Base-by-base conservation (phyloP, 2,113 vertebrate genomes). In the Thermophis baileyi region DNA sequence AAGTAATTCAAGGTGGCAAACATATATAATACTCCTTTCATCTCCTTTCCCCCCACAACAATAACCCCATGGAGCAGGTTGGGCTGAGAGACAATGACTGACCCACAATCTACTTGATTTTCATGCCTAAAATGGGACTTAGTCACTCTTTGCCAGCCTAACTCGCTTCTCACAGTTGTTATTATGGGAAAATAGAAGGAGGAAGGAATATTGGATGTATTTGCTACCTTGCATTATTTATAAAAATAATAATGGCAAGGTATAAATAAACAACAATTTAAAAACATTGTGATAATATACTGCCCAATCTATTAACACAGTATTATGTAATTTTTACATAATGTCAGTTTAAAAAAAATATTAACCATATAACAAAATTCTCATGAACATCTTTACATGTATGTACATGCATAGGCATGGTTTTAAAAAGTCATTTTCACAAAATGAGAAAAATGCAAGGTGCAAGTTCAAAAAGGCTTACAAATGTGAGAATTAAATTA, bases 381-480 rank as follows among this genome's bases (percentile, higher is more conserved):
- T 88, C 27, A 49, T 7, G 8, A 4, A 69, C 6, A 69, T 10
- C 50, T 11, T 50, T 44, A 90, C 91, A 49, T 4, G 22, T 30
- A 85, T 20, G 57, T 69, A 12, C 92, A 93, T 91, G 94, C 6
- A 74, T 18, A 81, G 18, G 7, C 35, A 81, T 81, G 18, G 74
- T 81, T 81, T 81, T 22, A 22, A 81, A 81, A 81, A 22, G 35
- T 44, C 35, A 44, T 81, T 81, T 81, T 81, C 35, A 81, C 18
- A 24, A 81, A 81, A 81, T 6, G 0, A 90, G 93, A 93, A 92
- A 94, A 93, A 90, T 49, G 91, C n/a, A 94, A 89, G 95, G 87
- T 92, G 92, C 35, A 55, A 40, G 88, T 51, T 55, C 25, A 69
- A 35, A 91, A 35, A 91, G 49, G 22, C 20, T 53, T 89, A 27